Base-by-base conservation (phyloP, 1,140 invertebrate genomes). In the Varroa destructor region DNA sequence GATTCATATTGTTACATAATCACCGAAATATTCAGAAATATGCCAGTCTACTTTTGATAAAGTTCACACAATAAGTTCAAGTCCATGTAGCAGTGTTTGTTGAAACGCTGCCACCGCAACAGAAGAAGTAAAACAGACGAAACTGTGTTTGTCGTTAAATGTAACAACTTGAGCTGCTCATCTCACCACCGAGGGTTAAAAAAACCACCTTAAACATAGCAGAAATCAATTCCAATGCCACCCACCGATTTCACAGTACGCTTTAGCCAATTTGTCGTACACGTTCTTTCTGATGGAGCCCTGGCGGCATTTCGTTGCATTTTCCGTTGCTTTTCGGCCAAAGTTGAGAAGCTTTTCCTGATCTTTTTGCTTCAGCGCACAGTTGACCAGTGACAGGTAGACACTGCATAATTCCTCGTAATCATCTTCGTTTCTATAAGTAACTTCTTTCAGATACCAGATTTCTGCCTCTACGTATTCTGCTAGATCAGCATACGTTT, bases 381-480 rank as follows among this genome's bases (percentile, higher is more conserved):
- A 67, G 61, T 67, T 67, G 1, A 67, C 46, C 14, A 67, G 37
- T 2, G 61, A 67, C 46, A 67, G 36, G 46, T 67, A 67, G 12
- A 67, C 14, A 67, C 40, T 67, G 36, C 61, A 36, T 12, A 12
- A 8, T 40, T 67, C 61, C 61, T 67, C 61, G 61, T 43, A 40
- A 36, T 67, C 61, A 2, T 67, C 61, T 1, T 67, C 61, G 10
- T 67, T 40, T 67, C 61, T 1, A 37, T 67, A 67, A 14, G 40
- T 12, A 46, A 67, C 40, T 37, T 67, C 61, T 40, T 46, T 67
- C 12, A 67, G 61, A 8, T 67, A 67, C 61, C 61, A 67, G 12
- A 14, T 46, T 40, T 25, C 37, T 2, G 61, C 61, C 46, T 37
- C 46, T 1, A 3, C 61, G 37, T 36, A 67, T 1, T 67, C 61